Conservation (phyloP, 2,797 vertebrate genomes). For the Leptatherina wallacei region DNA sequence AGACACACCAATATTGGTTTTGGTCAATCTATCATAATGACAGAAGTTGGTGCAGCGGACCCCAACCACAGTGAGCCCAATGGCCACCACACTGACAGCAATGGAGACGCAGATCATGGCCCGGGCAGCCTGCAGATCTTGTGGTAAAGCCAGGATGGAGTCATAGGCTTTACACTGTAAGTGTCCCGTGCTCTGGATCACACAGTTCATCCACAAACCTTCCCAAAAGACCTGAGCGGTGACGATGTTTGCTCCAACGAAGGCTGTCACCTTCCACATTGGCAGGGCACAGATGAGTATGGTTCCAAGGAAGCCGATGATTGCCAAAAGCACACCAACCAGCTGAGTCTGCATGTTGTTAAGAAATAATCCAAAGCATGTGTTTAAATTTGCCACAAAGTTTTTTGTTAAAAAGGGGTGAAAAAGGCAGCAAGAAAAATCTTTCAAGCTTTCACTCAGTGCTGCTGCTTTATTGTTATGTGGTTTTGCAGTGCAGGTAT, state of each 20-base stretch:
- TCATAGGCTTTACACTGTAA: constrained; percentile 81
- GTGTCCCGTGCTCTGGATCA: constrained; percentile 83
- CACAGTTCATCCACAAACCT: constrained; percentile 86
- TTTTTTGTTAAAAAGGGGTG: background rate
- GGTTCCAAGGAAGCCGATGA: constrained; percentile 80
- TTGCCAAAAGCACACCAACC: constrained; percentile 70
- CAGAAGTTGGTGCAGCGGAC: constrained; percentile 78
- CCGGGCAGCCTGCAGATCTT: constrained; percentile 77
- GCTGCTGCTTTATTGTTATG: constrained; percentile 21
- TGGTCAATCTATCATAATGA: constrained; percentile 58
- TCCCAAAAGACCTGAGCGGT: constrained; percentile 82
- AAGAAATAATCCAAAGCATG: background rate
- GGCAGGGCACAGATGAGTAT: constrained; percentile 80
- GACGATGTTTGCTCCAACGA: constrained; percentile 79
- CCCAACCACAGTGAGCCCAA: constrained; percentile 78
- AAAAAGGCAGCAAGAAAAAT: background rate
- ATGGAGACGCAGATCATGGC: constrained; percentile 80
- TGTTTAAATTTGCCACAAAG: background rate
- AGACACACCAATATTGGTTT: constrained; percentile 67
- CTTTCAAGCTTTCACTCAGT: background rate
- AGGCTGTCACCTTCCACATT: constrained; percentile 83
- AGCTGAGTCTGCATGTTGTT: constrained; percentile 75
- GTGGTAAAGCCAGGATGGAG: constrained; percentile 79
- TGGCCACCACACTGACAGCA: constrained; percentile 69
- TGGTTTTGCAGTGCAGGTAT: constrained; percentile 36